Conservation (phyloP, 2,888 invertebrate species). For the Antitype chi region DNA sequence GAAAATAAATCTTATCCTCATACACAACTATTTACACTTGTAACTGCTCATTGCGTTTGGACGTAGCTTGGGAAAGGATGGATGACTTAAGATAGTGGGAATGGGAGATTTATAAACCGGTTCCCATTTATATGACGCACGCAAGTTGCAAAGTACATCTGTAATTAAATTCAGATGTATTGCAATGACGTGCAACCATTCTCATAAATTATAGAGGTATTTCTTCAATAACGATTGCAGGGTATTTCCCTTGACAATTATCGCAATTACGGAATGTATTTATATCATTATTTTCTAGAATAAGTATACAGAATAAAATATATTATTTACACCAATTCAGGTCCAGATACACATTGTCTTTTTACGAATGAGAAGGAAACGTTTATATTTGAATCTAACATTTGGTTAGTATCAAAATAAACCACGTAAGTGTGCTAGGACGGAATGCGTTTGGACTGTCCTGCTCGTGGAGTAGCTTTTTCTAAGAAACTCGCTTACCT, state of each 20-base stretch:
- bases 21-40: not conserved
- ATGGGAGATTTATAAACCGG: not conserved
- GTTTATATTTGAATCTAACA: not conserved
- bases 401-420: not conserved
- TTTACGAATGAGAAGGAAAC: not conserved
- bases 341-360: not conserved
- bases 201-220: not conserved
- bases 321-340: not conserved
- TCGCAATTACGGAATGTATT: constrained; percentile 4
- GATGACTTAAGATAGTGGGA: not conserved
- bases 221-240: constrained; percentile 2
- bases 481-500: constrained; percentile 18
- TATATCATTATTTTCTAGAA: constrained; percentile 4
- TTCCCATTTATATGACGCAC: not conserved
- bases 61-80: not conserved
- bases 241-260: not conserved
- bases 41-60: not conserved
- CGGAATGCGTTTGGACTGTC: not conserved
- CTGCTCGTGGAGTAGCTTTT: not conserved
- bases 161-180: constrained; percentile 10
- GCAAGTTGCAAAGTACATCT: constrained; percentile 1
- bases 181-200: not conserved
- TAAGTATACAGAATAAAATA: not conserved
- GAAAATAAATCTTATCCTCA: not conserved
- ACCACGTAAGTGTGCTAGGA: not conserved